Evolutionary conservation across 2,888 invertebrate species (phyloP), one percentile per base, ranked within the genome.

Genomic region (Brachyopa scutellaris): DNA sequence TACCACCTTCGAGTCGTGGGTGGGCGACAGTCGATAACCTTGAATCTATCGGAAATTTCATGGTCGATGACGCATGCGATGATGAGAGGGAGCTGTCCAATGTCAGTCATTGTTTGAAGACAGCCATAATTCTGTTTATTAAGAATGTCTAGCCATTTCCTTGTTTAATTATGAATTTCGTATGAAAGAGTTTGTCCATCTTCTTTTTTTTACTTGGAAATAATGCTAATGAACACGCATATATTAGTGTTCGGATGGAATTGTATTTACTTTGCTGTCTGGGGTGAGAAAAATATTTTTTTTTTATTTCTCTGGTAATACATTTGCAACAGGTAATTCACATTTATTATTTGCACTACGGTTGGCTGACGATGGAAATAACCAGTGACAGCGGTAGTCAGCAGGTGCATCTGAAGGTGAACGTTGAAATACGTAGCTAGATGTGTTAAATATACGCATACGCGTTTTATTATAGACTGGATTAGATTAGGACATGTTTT

Each of bases 211-310:
- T 21, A 31, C 17, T 23, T 7, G 36, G 23, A 53, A 59, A 38
- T 33, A 49, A 70, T 72, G 78, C 13, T 78, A 78, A 78, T 77
- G 62, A 77, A 70, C 62, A 62, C 49, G 72, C 64, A 78, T 72
- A 64, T 31, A 72, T 5, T 38, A 38, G 17, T 11, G 23, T 29
- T 77, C 21, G 1, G 19, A 15, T 38, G 47, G 15, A 36, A 36
- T 57, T 59, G 19, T 64, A 59, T 57, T 64, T 64, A 13, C 19
- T 55, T 26, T 15, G 13, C 21, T 45, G 47, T 47, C 42, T 26
- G 23, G 29, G 47, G 47, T 17, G 29, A 47, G 51, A 36, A 55
- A 17, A 31, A 15, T 47, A 19, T 5, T 5, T 29, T 23, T 17
- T 33, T 36, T 3, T 13, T 36, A 5, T 3, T 40, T 42, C 42